These are phyloP conservation scores for Bucorvus abyssinicus DNA, from an alignment of 2,797 vertebrate species.

Conservation along the genomic window DNA sequence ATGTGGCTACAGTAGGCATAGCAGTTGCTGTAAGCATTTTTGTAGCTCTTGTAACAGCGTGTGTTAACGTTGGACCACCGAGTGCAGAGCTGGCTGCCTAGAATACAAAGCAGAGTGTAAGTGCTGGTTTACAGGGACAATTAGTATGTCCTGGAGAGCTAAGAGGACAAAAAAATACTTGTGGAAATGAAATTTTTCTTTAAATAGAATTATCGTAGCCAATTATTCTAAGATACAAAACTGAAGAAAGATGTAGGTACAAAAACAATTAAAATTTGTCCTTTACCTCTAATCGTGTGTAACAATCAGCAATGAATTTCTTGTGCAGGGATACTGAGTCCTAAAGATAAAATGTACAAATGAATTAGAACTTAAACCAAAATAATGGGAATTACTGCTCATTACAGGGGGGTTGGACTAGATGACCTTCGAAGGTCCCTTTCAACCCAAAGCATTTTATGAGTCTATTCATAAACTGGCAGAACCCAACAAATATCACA, in stretches of 20 bases:
- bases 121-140: not conserved
- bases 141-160: not conserved
- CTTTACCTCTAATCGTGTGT: conserved; percentile 94
- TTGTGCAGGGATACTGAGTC: conserved; percentile 98
- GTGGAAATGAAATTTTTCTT: not conserved
- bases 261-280: not conserved
- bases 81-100: conserved; percentile 95
- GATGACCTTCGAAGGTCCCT: too few species aligned
- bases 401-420: too few species aligned
- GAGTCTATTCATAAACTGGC: not conserved
- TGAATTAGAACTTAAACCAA: not conserved
- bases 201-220: not conserved
- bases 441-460: too few species aligned
- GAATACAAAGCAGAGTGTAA: not conserved
- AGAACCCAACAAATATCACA: not conserved
- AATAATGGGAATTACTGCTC: not conserved
- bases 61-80: conserved; percentile 95
- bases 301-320: conserved; percentile 99
- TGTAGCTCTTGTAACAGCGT: conserved; percentile 97
- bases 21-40: conserved; percentile 99
- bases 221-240: not conserved
- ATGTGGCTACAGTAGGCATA: conserved; percentile 98
- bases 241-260: not conserved
- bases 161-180: not conserved
- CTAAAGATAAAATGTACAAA: conserved; percentile 69